These are phyloP conservation scores for Umimayanthus kanabou DNA, from an alignment of 92 coral and sea anemone species.

Conservation along the genomic window DNA sequence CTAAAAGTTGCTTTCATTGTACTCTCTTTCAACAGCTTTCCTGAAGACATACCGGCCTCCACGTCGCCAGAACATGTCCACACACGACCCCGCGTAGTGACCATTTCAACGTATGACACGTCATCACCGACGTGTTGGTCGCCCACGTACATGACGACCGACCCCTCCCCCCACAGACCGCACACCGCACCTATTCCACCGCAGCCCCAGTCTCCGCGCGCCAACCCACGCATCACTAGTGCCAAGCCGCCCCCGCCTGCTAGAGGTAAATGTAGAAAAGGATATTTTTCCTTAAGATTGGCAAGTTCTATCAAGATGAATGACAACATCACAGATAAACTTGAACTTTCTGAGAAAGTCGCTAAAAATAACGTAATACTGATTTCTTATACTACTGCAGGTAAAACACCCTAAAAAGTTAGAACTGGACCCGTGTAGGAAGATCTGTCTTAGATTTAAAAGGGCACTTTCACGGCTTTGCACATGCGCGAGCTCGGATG, in stretches of 20 bases:
- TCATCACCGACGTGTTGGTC: conserved; percentile 29
- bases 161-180: conserved; percentile 56
- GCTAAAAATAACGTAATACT: too few species aligned
- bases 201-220: conserved; percentile 86
- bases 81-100: conserved; percentile 6
- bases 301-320: too few species aligned
- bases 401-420: too few species aligned
- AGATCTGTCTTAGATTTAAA: too few species aligned
- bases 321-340: too few species aligned
- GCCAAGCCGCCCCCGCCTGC: conserved; percentile 79
- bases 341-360: too few species aligned
- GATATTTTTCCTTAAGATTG: background rate
- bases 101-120: conserved; percentile 5
- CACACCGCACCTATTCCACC: conserved; percentile 92
- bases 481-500: too few species aligned
- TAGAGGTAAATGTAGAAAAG: conserved; percentile 58
- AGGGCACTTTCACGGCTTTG: too few species aligned
- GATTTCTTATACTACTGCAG: too few species aligned
- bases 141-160: conserved; percentile 25
- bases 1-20: background rate
- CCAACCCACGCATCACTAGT: conserved; percentile 95
- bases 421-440: too few species aligned
- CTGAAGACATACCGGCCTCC: background rate
- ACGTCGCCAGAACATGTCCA: conserved; percentile 30
- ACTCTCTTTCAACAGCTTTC: background rate